Percentiles rank a stretch among this genome's conserved stretches.
Evolutionary conservation across 2,888 invertebrate genomes (phyloP).

Genomic region (Merodon equestris): DNA sequence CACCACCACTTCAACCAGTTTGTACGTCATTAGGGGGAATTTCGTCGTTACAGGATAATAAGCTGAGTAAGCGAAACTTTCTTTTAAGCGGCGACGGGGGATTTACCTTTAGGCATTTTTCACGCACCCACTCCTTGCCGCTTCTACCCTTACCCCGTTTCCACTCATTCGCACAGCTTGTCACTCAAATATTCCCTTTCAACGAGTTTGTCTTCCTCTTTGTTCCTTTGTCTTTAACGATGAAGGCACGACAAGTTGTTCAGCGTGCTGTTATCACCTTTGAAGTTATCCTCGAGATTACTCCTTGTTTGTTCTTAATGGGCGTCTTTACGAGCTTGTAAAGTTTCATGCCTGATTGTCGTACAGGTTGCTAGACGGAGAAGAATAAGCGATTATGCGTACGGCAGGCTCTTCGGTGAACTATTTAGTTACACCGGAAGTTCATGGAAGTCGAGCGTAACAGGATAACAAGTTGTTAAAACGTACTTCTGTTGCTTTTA

Average conservation of each 20-base stretch:
- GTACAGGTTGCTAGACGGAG: constrained; percentile 42
- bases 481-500: constrained; percentile 1
- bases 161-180: constrained; percentile 17
- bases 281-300: constrained; percentile 59
- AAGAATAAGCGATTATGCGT: constrained; percentile 30
- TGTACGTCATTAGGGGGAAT: constrained; percentile 12
- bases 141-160: too few species aligned
- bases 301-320: constrained; percentile 64
- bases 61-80: constrained; percentile 46
- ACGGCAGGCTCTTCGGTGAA: not conserved
- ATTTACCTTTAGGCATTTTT: constrained; percentile 41
- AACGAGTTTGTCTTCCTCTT: constrained; percentile 18
- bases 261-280: constrained; percentile 59
- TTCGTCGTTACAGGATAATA: constrained; percentile 44
- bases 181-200: constrained; percentile 61
- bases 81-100: constrained; percentile 21
- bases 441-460: constrained; percentile 9
- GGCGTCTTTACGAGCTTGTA: constrained; percentile 60
- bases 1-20: not conserved
- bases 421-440: constrained; percentile 4
- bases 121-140: constrained; percentile 4
- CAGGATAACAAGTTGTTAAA: constrained; percentile 23
- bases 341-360: constrained; percentile 63
- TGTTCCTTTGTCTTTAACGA: too few species aligned
- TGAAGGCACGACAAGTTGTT: constrained; percentile 6